A percentile compares a stretch with the other conserved stretches of the same genome.
Conservation (phyloP, 2,113 vertebrate species). For the Tapirus terrestris region DNA sequence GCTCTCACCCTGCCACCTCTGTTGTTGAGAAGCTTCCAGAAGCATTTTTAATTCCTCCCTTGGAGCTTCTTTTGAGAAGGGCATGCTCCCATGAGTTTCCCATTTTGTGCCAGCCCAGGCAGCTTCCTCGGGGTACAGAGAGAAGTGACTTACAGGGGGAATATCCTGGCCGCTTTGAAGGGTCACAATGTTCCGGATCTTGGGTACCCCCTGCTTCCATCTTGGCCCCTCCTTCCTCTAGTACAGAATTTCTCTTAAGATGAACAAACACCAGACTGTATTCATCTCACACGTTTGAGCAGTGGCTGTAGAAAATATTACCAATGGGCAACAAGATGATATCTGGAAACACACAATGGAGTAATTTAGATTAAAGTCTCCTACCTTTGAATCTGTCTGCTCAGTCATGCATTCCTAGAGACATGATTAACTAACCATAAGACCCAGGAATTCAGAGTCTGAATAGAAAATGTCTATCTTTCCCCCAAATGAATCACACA, state of each 20-base stretch:
- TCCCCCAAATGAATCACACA: conserved; percentile 79
- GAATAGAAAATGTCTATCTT: conserved; percentile 72
- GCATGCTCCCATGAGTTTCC: not conserved
- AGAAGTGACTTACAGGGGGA: not conserved
- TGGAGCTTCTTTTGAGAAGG: not conserved
- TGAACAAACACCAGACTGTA: not conserved
- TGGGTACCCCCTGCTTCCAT: not conserved
- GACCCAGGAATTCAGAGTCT: conserved; percentile 53
- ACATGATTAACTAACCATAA: conserved; percentile 66
- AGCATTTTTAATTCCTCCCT: not conserved
- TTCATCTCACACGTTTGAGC: not conserved
- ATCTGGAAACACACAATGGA: conserved; percentile 64
- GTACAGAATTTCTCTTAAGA: conserved; percentile 2
- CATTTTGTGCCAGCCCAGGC: not conserved
- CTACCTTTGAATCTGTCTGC: conserved; percentile 65
- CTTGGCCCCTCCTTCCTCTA: not conserved
- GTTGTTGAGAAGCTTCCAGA: conserved; percentile 33
- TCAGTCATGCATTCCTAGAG: conserved; percentile 59
- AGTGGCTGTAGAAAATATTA: conserved; percentile 52
- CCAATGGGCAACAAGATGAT: conserved; percentile 29
- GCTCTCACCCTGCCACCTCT: not conserved
- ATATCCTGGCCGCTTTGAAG: not conserved
- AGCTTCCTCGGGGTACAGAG: not conserved
- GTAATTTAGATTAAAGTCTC: conserved; percentile 58
- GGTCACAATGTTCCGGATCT: not conserved